Evolutionary conservation across 2,888 invertebrate genomes (phyloP), one percentile per base, ranked within the genome.

Genomic region (Nemurella pictetii): DNA sequence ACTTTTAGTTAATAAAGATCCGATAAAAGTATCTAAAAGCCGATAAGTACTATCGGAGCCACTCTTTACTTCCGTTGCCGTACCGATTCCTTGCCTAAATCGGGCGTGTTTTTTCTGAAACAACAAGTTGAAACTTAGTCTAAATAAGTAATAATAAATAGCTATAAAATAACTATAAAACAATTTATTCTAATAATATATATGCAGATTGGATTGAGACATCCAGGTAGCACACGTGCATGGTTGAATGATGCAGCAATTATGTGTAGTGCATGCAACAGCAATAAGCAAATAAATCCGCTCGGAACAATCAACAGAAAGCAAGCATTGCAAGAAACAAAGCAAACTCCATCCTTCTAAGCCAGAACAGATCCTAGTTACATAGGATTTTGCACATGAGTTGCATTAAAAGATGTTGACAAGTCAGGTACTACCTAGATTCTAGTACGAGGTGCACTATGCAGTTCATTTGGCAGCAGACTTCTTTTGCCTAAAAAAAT

Each of bases 21-120:
- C 26, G 78, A 78, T 55, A 82, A 82, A 82, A 82, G 82, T 82
- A 82, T 55, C 82, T 82, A 82, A 82, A 28, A 29, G 72, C 82
- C 55, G 29, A 82, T 55, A 82, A 72, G 55, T 55, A 26, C 55
- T 15, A 82, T 12, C 55, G 72, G 9, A 25, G 25, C 29, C 72
- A 28, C 28, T 82, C 27, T 85, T 89, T 88, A 89, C 86, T 89
- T 89, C 86, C 89, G 87, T 85, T 89, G 89, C 86, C 89, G 87
- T 73, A 89, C 89, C 74, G 88, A 88, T 84, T 89, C 89, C 86
- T 89, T 89, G 28, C 89, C 89, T 84, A 89, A 88, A 86, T 89
- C 89, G 35, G 89, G 89, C 35, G 89, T 88, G 87, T 89, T 89
- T 87, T 89, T 89, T 87, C 89, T 89, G 86, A 28, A 88, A 88